Evolutionary conservation across 2,797 vertebrate species (phyloP), one percentile per base, ranked within the genome.

Genomic region (Microctenopoma steveboyesi): DNA sequence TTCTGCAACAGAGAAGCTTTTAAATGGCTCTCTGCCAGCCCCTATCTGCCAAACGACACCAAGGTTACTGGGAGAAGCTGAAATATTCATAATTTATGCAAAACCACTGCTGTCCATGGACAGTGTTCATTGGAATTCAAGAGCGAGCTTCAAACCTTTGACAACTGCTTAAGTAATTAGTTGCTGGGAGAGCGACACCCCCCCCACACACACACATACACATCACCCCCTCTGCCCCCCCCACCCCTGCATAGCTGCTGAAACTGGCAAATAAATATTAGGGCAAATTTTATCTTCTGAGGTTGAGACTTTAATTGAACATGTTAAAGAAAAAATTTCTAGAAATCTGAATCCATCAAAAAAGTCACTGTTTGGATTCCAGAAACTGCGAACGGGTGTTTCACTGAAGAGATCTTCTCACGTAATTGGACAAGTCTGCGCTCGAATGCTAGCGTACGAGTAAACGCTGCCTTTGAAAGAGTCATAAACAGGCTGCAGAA

Each of bases 41-140:
- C 83, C 88, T 89, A 91, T 91, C 90, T 91, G 88, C 89, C 88
- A 84, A 91, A 85, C 86, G 92, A 94, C 93, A 94, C 89, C 90
- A 90, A 92, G 93, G 90, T 93, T 92, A 92, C 89, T 70, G 88
- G 86, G 87, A 88, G 90, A 92, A 92, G 88, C 91, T 91, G 88
- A 93, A 92, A 94, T 94, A 93, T 93, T 95, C 90, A 92, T 95
- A 93, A 95, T 93, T 92, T 93, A 94, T 94, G 93, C 92, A 93
- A 94, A 94, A 91, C 88, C 89, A 88, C 86, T 81, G 88, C 86
- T 83, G 90, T 91, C 91, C 88, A 90, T 91, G 90, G 88, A 85
- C 91, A 89, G 83, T 91, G 88, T 92, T 94, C 91, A 94, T 93
- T 91, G 91, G 91, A 91, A 93, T 93, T 93, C 91, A 93, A 92